Percentiles rank a stretch among this genome's conserved stretches.
phyloP scores from a whole-genome alignment of 2,888 invertebrate genomes.

The Synergus laeviventris region DNA sequence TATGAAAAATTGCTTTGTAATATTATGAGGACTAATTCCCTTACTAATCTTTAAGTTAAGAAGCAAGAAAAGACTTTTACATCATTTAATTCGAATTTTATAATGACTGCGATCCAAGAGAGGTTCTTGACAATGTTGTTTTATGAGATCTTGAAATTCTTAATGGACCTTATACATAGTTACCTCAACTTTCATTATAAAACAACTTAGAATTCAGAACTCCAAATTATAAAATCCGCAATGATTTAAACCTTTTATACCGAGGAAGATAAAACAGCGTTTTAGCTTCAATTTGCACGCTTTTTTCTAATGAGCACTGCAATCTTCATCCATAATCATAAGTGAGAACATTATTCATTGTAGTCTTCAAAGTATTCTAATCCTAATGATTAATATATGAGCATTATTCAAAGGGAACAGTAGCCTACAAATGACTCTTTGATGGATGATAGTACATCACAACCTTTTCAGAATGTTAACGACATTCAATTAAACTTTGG shows the following conservation, averaged over 20 bases:
- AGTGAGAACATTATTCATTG: not conserved
- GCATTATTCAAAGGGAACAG: slow-evolving; percentile 20
- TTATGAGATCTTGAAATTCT: slow-evolving; percentile 20
- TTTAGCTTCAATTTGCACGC: not conserved
- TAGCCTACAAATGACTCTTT: slow-evolving; percentile 4
- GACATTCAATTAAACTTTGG: too few species aligned
- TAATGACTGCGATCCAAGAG: slow-evolving; percentile 8
- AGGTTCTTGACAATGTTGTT: not conserved
- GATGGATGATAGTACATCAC: not conserved
- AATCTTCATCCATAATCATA: not conserved
- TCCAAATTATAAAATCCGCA: not conserved
- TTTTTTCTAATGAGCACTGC: not conserved
- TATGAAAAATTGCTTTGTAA: not conserved
- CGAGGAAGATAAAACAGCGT: not conserved
- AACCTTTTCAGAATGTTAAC: not conserved
- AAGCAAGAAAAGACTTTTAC: slow-evolving; percentile 2
- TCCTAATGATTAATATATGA: not conserved
- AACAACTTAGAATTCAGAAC: not conserved
- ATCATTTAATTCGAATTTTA: slow-evolving; percentile 7
- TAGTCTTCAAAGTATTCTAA: slow-evolving; percentile 1
- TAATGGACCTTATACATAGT: too few species aligned
- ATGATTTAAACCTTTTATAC: not conserved
- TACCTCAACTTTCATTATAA: too few species aligned
- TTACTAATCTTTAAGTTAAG: not conserved
- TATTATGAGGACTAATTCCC: not conserved